Percentiles rank a stretch among this genome's conserved stretches.
Evolutionary conservation across 2,797 vertebrate genomes (phyloP).

Genomic region (Schizopygopsis pylzovi): DNA sequence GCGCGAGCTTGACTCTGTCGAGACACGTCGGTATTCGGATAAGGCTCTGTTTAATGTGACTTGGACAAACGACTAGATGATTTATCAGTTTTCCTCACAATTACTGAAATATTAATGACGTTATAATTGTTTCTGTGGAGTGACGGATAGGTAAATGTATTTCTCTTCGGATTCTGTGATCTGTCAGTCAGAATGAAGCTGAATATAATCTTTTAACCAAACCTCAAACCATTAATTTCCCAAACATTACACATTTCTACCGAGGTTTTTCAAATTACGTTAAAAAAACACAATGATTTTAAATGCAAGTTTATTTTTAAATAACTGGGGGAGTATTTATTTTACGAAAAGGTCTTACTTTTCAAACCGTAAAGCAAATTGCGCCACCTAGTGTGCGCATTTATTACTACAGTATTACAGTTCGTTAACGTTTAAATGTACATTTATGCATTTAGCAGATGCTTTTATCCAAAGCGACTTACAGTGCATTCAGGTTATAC

Average conservation of each 20-base stretch:
- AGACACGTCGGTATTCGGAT: neutral
- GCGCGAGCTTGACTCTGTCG: neutral
- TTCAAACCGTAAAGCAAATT: neutral
- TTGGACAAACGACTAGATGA: neutral
- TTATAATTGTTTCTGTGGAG: neutral
- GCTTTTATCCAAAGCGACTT: too few species aligned
- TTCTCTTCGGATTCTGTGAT: neutral
- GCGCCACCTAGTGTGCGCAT: neutral
- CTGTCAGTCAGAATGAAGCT: too few species aligned
- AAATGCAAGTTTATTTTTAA: neutral
- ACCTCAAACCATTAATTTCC: neutral
- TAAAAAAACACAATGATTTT: neutral
- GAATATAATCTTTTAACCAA: neutral
- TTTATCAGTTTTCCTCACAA: neutral
- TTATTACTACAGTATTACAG: neutral
- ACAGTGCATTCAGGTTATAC: too few species aligned
- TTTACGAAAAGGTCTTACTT: neutral
- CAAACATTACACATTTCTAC: neutral
- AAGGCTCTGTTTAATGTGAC: conserved; percentile 8
- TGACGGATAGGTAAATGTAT: neutral
- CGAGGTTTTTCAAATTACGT: neutral
- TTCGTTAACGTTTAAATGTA: neutral
- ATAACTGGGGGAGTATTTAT: neutral
- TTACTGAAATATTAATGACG: neutral
- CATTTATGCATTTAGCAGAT: too few species aligned